These are phyloP conservation scores for Oreochromis niloticus DNA, from an alignment of 2,113 vertebrate species.

Conservation along the genomic window DNA sequence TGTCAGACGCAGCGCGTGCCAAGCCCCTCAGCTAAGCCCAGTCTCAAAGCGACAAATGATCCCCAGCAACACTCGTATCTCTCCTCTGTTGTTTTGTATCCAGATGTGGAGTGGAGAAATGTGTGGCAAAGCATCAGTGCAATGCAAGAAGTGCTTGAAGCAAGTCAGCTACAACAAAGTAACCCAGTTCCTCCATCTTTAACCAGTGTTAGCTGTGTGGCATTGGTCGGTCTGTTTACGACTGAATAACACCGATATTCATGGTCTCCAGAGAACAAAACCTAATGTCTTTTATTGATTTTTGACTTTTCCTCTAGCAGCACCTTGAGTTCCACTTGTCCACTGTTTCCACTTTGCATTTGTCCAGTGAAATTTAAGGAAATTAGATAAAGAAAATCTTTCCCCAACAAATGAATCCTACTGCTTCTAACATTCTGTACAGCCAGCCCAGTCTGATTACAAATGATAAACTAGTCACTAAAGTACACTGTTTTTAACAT, in stretches of 20 bases:
- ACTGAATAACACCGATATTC: background rate
- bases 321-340: background rate
- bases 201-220: background rate
- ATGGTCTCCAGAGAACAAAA: background rate
- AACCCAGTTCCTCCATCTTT: background rate
- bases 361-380: background rate
- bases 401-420: background rate
- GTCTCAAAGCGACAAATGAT: constrained; percentile 15
- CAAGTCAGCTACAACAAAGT: background rate
- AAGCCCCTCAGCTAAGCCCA: constrained; percentile 23
- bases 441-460: background rate
- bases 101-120: background rate
- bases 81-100: background rate
- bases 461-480: background rate
- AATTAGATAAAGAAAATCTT: background rate
- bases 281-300: background rate
- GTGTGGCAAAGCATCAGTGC: background rate
- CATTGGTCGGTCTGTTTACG: background rate
- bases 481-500: background rate
- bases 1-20: constrained; percentile 24
- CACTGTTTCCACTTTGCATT: background rate
- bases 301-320: background rate
- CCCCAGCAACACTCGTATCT: background rate
- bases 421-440: background rate
- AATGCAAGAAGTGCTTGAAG: background rate